These are phyloP conservation scores for Hypomesus transpacificus DNA, from an alignment of 2,113 vertebrate genomes.

Conservation along the genomic window DNA sequence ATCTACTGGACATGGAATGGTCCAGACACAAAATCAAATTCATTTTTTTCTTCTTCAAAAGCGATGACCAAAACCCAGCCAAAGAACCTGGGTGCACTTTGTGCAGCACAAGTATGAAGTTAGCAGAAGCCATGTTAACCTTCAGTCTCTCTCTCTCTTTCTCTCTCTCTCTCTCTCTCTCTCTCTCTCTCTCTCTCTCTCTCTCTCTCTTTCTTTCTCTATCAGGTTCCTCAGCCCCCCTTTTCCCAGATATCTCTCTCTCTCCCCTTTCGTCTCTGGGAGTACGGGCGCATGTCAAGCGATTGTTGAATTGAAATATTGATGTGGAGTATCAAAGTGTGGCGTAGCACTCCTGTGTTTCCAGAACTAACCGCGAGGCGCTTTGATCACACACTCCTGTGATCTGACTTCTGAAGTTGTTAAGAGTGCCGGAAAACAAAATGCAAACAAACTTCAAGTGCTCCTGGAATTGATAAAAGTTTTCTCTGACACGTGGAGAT, in stretches of 20 bases:
- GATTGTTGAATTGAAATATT: slow-evolving; percentile 84
- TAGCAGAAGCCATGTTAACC: slow-evolving; percentile 34
- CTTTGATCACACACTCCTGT: slow-evolving; percentile 82
- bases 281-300: slow-evolving; percentile 79
- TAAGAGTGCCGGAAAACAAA: slow-evolving; percentile 81
- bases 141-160: slow-evolving; percentile 43
- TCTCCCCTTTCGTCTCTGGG: slow-evolving; percentile 62
- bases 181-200: slow-evolving; percentile 35
- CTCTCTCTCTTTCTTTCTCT: slow-evolving; percentile 44
- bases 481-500: slow-evolving; percentile 73
- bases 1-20: too few relatives aligned
- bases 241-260: slow-evolving; percentile 42
- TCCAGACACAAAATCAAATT: too few relatives aligned
- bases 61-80: background rate
- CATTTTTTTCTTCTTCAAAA: too few relatives aligned
- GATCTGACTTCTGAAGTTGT: slow-evolving; percentile 84
- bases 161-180: slow-evolving; percentile 39
- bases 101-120: slow-evolving; percentile 36
- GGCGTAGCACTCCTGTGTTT: slow-evolving; percentile 78
- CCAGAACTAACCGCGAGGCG: slow-evolving; percentile 77
- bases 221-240: slow-evolving; percentile 37
- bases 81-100: slow-evolving; percentile 13
- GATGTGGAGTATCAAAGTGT: slow-evolving; percentile 82
- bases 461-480: slow-evolving; percentile 78
- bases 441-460: slow-evolving; percentile 84